Evolutionary conservation across 2,888 invertebrate species (phyloP), one percentile per base, ranked within the genome.

Genomic region (Drosophila robusta): DNA sequence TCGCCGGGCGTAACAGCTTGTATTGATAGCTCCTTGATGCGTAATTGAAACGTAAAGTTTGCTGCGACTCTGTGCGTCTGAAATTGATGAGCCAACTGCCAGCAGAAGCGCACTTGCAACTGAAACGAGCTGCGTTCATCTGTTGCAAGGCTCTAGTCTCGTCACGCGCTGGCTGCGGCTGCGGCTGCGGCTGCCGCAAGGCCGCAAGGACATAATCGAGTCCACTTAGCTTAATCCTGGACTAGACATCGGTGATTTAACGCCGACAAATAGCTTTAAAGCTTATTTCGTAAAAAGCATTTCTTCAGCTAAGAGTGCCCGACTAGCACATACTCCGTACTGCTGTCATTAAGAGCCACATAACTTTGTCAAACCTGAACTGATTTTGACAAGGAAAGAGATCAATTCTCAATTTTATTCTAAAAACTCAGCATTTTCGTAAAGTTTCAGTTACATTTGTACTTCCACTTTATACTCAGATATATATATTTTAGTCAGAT

Each of bases 31-130:
- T 87, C 69, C 77, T 89, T 87, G 87, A 87, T 89, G 90, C 82
- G 89, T 87, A 87, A 87, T 87, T 87, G 87, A 87, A 89, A 87
- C 89, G 89, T 89, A 74, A 87, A 89, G 78, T 86, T 89, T 65
- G 63, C 67, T 64, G 54, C 67, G 69, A 68, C 68, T 70, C 60
- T 54, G 44, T 50, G 46, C 54, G 34, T 75, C 67, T 36, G 38
- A 68, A 47, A 67, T 67, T 67, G 68, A 66, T 66, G 56, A 39
- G 49, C 14, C 22, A 39, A 22, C 34, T 5, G 12, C 39, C 36
- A 24, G n/a, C 26, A 12, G 39, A 32, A 18, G 32, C 32, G 12
- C 44, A 22, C 11, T 39, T 39, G 5, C 29, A 39, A 32, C 16
- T 6, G 22, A 45, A 12, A 12, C 26, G n/a, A 16, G 34, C 22